Conservation (phyloP, 2,113 vertebrate species). For the Zootoca vivipara region DNA sequence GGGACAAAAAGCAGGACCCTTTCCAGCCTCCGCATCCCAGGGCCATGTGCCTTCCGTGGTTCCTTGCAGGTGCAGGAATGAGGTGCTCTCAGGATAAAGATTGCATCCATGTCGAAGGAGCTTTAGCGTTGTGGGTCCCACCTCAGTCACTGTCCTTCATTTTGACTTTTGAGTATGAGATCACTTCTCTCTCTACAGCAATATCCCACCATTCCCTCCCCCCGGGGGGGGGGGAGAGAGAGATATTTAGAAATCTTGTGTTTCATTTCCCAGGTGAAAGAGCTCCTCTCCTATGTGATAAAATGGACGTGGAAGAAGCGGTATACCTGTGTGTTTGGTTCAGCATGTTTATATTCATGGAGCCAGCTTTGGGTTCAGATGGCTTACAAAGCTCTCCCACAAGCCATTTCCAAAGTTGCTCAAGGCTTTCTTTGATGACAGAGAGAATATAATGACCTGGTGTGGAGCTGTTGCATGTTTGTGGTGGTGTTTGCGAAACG, state of each 20-base stretch:
- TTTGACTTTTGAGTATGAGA: neutral
- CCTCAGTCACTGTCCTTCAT: neutral
- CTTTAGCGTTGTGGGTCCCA: too few species aligned
- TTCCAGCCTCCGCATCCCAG: neutral
- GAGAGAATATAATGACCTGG: neutral
- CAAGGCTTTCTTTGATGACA: neutral
- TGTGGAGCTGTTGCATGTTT: neutral
- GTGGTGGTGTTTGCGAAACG: neutral
- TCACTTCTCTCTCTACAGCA: neutral
- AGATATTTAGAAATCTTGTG: neutral
- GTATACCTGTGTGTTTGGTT: neutral
- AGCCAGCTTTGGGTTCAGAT: neutral
- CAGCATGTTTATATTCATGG: slow-evolving; percentile 18
- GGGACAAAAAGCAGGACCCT: neutral
- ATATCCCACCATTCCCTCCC: neutral
- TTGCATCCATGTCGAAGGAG: neutral
- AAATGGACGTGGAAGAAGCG: accelerated
- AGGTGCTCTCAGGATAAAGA: neutral
- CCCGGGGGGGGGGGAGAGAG: too few species aligned
- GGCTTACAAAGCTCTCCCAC: neutral
- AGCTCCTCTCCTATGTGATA: neutral
- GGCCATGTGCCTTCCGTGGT: neutral
- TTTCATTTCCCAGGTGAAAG: slow-evolving; percentile 40
- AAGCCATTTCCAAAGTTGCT: too few species aligned
- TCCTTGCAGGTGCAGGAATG: neutral